These are phyloP conservation scores for Pyralis farinalis DNA, from an alignment of 2,888 invertebrate genomes.

Conservation along the genomic window DNA sequence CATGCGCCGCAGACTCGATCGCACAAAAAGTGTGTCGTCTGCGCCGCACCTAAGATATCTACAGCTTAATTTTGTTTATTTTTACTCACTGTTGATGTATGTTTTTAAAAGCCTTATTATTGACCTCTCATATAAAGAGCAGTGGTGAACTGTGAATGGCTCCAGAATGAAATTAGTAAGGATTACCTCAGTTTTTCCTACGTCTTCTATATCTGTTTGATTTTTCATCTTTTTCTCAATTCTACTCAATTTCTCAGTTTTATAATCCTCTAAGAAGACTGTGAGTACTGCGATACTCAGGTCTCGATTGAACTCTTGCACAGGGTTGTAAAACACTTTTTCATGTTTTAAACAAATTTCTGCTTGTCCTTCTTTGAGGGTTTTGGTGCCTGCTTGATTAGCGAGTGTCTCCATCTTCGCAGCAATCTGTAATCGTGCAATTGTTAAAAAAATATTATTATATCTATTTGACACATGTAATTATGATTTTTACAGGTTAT, in stretches of 20 bases:
- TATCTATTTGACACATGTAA: too few relatives aligned
- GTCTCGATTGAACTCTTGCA: constrained; percentile 99
- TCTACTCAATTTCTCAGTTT: constrained; percentile 38
- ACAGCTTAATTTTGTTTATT: too few relatives aligned
- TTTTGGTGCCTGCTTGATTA: constrained; percentile 30
- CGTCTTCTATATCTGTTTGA: constrained; percentile 21
- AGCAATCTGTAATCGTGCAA: constrained; percentile 29
- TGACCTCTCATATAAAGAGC: too few relatives aligned
- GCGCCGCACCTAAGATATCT: too few relatives aligned
- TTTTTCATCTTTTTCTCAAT: constrained; percentile 32
- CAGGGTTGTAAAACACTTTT: constrained; percentile 98
- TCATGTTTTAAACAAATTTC: constrained; percentile 85
- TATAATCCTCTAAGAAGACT: constrained; percentile 82
- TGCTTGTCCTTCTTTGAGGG: constrained; percentile 89
- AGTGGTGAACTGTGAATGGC: too few relatives aligned
- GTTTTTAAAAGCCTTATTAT: too few relatives aligned
- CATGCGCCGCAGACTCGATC: too few relatives aligned
- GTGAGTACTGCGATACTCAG: constrained; percentile 89
- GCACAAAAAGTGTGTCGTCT: too few relatives aligned
- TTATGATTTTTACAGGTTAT: constrained; percentile 1
- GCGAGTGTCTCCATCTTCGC: constrained; percentile 49
- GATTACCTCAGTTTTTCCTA: constrained; percentile 20
- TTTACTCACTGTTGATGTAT: too few relatives aligned
- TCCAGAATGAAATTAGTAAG: too few relatives aligned
- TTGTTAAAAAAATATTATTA: too few relatives aligned